phyloP scores from a whole-genome alignment of 2,113 vertebrate genomes.

The Lepidothrix coronata region DNA sequence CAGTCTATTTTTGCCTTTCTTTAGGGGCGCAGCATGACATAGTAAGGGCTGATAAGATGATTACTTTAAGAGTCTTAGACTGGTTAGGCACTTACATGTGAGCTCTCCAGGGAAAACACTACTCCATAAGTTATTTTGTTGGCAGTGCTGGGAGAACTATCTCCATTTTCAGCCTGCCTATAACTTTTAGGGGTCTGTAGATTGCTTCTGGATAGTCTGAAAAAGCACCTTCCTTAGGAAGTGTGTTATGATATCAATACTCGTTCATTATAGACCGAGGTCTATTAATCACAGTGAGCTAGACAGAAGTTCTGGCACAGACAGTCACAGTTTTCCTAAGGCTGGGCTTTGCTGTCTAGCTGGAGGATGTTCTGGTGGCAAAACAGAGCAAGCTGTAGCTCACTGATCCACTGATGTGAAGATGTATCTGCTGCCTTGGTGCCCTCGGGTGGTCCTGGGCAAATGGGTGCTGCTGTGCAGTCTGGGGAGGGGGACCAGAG shows the following conservation, averaged over 20 bases:
- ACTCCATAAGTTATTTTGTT: neutral
- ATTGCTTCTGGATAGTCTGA: neutral
- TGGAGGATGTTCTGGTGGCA: neutral
- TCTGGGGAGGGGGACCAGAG: rapidly evolving
- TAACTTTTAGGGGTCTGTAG: neutral
- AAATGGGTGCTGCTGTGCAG: neutral
- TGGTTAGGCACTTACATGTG: neutral
- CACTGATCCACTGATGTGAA: neutral
- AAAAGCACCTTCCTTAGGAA: neutral
- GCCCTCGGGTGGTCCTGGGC: neutral
- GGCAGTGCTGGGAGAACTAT: neutral
- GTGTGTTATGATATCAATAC: too few species aligned
- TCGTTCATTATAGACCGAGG: neutral
- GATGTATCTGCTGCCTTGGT: rapidly evolving
- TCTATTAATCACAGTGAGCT: neutral
- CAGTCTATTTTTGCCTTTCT: slow-evolving; percentile 1
- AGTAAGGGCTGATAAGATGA: neutral
- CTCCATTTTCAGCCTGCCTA: neutral
- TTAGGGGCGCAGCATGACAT: neutral
- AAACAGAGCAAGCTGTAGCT: neutral
- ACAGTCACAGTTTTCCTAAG: neutral
- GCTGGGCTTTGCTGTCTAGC: rapidly evolving
- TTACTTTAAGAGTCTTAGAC: slow-evolving; percentile 9
- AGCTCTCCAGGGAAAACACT: neutral
- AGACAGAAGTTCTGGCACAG: neutral